Evolutionary conservation across 2,797 vertebrate species (phyloP).

Genomic region (Hybognathus amarus): DNA sequence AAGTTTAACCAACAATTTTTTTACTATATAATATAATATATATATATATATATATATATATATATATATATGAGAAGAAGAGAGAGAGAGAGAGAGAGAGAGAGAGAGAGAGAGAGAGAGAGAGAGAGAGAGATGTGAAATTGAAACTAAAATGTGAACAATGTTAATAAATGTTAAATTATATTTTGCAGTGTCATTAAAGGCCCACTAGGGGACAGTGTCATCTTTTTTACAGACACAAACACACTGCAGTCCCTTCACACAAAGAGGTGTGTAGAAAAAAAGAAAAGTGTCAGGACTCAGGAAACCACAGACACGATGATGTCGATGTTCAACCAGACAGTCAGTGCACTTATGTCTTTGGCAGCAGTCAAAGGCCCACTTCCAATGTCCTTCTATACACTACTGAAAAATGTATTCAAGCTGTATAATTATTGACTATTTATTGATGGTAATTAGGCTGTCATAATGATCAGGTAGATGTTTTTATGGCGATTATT

Average conservation of each 20-base stretch:
- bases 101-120: too few relatives aligned
- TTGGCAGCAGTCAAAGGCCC: background rate
- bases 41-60: too few relatives aligned
- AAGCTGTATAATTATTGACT: background rate
- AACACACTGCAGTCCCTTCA: conserved; percentile 36
- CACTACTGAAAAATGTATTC: background rate
- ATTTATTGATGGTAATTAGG: background rate
- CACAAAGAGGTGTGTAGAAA: background rate
- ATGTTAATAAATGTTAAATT: too few relatives aligned
- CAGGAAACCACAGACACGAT: background rate
- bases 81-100: too few relatives aligned
- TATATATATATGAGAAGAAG: too few relatives aligned
- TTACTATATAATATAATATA: too few relatives aligned
- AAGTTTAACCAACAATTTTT: too few relatives aligned
- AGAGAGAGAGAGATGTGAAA: background rate
- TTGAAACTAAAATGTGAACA: background rate
- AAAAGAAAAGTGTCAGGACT: background rate
- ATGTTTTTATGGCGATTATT: background rate
- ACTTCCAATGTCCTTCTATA: background rate
- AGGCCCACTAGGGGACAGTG: conserved; percentile 29
- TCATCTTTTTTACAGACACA: background rate
- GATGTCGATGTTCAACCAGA: background rate
- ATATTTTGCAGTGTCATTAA: background rate
- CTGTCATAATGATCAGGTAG: background rate
- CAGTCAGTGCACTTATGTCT: background rate